A percentile compares a stretch with the other conserved stretches of the same genome.
phyloP scores from a whole-genome alignment of 2,888 invertebrate genomes.

The Scrobipalpa atriplicella region DNA sequence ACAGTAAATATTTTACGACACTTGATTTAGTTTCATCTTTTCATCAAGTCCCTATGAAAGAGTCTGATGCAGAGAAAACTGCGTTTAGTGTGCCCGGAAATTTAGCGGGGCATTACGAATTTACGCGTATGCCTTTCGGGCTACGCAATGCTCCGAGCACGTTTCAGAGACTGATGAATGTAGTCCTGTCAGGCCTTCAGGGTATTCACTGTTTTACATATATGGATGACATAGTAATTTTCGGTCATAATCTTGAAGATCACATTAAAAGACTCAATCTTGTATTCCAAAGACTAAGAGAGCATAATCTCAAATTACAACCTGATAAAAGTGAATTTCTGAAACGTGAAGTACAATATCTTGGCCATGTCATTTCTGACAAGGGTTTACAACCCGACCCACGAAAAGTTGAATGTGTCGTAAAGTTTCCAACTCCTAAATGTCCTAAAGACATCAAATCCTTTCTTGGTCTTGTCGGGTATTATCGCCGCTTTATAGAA shows the following conservation, averaged over 20 bases:
- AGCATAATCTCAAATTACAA: no score
- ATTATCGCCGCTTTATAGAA: conserved; percentile 48
- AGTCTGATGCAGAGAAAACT: conserved; percentile 22
- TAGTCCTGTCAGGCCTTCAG: no score
- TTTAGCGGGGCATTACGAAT: conserved; percentile 32
- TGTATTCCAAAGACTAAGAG: conserved; percentile 46
- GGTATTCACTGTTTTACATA: conserved; percentile 42
- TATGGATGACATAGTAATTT: conserved; percentile 46
- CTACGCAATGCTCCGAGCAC: conserved; percentile 44
- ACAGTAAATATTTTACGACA: conserved; percentile 30
- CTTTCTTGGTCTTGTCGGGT: conserved; percentile 47
- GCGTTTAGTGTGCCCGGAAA: conserved; percentile 24
- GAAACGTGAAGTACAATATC: conserved; percentile 52
- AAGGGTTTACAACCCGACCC: conserved; percentile 55
- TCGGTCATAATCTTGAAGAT: conserved; percentile 43
- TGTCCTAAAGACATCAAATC: conserved; percentile 51
- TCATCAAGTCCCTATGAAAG: conserved; percentile 29
- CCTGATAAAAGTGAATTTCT: no score
- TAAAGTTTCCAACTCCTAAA: conserved; percentile 46
- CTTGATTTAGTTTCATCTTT: conserved; percentile 30
- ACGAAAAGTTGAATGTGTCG: conserved; percentile 41
- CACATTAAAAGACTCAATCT: conserved; percentile 50
- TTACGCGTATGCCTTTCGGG: conserved; percentile 45
- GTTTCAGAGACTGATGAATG: no score
- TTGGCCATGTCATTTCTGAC: conserved; percentile 53